Conservation (phyloP, 2,113 vertebrate genomes). For the Lasiurus borealis region DNA sequence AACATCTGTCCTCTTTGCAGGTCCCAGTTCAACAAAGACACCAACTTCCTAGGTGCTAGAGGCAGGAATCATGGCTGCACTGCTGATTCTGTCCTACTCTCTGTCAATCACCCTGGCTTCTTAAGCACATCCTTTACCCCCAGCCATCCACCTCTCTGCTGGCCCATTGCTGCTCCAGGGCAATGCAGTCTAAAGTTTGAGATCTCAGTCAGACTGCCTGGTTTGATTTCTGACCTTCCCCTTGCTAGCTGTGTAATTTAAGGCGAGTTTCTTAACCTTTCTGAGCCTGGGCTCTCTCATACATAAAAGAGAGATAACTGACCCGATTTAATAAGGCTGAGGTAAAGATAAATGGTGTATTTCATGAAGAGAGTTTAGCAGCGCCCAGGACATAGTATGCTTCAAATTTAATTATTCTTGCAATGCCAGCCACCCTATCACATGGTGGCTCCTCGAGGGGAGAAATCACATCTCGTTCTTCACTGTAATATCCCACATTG, state of each 20-base stretch:
- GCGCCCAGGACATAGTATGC: too few relatives aligned
- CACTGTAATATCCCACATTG: not conserved
- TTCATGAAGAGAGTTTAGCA: not conserved
- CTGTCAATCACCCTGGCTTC: not conserved
- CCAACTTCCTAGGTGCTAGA: rapidly evolving
- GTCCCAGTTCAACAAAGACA: not conserved
- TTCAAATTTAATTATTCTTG: not conserved
- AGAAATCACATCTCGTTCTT: not conserved
- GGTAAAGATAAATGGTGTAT: not conserved
- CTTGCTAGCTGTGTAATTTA: not conserved
- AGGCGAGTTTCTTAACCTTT: not conserved
- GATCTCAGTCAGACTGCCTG: not conserved
- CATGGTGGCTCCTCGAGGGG: not conserved
- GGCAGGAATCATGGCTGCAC: not conserved
- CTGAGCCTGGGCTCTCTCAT: not conserved
- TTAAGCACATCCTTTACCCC: not conserved
- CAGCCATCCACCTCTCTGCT: not conserved
- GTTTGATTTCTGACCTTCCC: not conserved
- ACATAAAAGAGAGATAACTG: not conserved
- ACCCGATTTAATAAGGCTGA: not conserved
- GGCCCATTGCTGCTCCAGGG: rapidly evolving
- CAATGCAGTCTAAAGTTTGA: not conserved
- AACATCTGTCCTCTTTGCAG: rapidly evolving
- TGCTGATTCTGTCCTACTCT: too few relatives aligned
- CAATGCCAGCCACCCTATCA: too few relatives aligned